Evolutionary conservation across 2,113 vertebrate species (phyloP), one percentile per base, ranked within the genome.

Genomic region (Laticauda laticaudata): DNA sequence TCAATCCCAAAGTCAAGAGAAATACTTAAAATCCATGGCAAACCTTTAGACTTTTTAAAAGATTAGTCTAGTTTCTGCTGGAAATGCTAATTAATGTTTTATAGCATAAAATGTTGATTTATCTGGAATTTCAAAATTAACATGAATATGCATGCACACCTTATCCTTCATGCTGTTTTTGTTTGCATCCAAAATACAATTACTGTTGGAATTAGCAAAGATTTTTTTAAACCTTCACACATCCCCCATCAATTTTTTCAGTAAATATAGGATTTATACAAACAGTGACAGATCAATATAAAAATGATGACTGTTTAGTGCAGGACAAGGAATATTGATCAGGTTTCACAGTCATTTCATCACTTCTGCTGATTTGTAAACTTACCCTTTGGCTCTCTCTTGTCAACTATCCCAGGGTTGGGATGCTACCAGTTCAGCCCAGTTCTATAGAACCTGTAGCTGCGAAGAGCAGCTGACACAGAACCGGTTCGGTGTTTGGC

Each of bases 91-190:
- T 90, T n/a, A 86, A 10, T 90, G 69, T 51, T 93, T 93, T 90
- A 59, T 61, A 86, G 59, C 29, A 86, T 39, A 86, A 90, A 51
- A 39, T 93, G 57, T 86, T 59, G 54, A 86, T 86, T 93, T 90
- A 88, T 61, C 86, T 90, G 21, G 88, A 48, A 86, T 92, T 92
- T 69, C 39, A 92, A 59, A 92, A 92, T 85, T 20, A 89, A 57
- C 43, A 92, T 90, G 88, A 90, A 92, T 86, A 92, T 89, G 64
- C 39, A 89, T 89, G 14, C 15, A 26, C 54, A 59, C 92, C 88
- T 81, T 75, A 92, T 4, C 88, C 14, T n/a, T 88, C 51, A 89
- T 89, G 87, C 87, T 92, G 87, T 48, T 51, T 20, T 75, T 34
- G 55, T 92, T 89, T 39, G 56, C 59, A 88, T 92, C 87, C 85